A percentile compares a stretch with the other conserved stretches of the same genome.
Evolutionary conservation across 2,113 vertebrate species (phyloP).

Genomic region (Melierax canorus): DNA sequence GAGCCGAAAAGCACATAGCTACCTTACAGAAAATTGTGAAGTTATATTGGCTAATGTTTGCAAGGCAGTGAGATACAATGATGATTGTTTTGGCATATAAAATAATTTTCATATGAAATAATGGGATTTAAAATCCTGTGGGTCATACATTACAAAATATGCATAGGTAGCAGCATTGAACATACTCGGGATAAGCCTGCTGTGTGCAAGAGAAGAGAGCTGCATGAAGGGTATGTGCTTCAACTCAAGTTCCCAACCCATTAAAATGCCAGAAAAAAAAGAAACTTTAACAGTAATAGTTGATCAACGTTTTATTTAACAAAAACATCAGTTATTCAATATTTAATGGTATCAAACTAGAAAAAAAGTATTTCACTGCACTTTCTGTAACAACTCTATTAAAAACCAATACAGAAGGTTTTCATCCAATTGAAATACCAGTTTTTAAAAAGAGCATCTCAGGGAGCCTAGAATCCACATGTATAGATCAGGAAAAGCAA

Average conservation of each 20-base stretch:
- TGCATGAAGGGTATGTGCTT: not conserved
- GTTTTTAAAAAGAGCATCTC: not conserved
- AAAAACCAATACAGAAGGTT: conserved; percentile 50
- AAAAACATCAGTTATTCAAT: conserved; percentile 49
- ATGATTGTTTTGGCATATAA: not conserved
- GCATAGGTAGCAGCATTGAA: not conserved
- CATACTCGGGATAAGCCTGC: too few relatives aligned
- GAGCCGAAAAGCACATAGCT: not conserved
- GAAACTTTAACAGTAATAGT: not conserved
- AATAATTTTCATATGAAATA: not conserved
- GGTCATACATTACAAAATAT: not conserved
- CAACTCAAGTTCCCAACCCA: not conserved
- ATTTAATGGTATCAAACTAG: conserved; percentile 17
- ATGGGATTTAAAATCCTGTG: not conserved
- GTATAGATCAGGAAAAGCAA: not conserved
- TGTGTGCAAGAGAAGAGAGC: not conserved
- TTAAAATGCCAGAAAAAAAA: not conserved
- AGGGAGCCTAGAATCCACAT: not conserved
- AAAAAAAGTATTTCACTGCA: not conserved
- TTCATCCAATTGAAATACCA: conserved; percentile 12
- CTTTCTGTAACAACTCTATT: conserved; percentile 6
- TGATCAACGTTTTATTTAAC: conserved; percentile 61
- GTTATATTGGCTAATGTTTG: not conserved
- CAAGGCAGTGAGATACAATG: not conserved
- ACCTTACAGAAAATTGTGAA: not conserved